phyloP scores from a whole-genome alignment of 2,113 vertebrate species.

The Actenoides hombroni region DNA sequence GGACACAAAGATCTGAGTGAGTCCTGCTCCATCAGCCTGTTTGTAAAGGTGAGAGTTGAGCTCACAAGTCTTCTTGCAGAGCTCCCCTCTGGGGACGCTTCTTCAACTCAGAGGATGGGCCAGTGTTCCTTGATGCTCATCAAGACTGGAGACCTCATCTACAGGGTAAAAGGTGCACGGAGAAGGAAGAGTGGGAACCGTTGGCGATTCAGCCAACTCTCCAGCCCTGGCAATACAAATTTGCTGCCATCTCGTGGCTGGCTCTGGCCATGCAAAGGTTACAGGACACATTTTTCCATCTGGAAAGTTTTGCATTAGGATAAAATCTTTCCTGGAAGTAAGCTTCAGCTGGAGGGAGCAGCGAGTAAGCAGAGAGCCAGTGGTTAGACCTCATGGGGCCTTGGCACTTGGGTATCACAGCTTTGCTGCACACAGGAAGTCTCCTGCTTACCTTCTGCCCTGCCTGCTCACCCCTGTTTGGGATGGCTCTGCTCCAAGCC shows the following conservation, averaged over 20 bases:
- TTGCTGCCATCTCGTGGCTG: conserved; percentile 49
- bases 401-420: neutral
- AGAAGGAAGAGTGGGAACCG: rapidly evolving
- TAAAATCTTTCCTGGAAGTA: neutral
- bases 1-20: neutral
- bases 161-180: rapidly evolving
- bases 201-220: rapidly evolving
- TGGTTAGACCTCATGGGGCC: neutral
- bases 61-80: neutral
- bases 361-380: neutral
- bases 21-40: neutral
- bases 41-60: neutral
- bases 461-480: neutral
- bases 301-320: neutral
- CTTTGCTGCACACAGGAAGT: neutral
- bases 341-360: neutral
- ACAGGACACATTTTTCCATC: neutral
- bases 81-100: neutral
- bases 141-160: neutral
- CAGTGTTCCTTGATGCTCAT: neutral
- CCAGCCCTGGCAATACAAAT: neutral
- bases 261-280: neutral
- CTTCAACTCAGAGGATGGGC: neutral
- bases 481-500: neutral
- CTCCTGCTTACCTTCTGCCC: neutral